Conservation (phyloP, 2,113 vertebrate genomes). For the Thalassoma bifasciatum region DNA sequence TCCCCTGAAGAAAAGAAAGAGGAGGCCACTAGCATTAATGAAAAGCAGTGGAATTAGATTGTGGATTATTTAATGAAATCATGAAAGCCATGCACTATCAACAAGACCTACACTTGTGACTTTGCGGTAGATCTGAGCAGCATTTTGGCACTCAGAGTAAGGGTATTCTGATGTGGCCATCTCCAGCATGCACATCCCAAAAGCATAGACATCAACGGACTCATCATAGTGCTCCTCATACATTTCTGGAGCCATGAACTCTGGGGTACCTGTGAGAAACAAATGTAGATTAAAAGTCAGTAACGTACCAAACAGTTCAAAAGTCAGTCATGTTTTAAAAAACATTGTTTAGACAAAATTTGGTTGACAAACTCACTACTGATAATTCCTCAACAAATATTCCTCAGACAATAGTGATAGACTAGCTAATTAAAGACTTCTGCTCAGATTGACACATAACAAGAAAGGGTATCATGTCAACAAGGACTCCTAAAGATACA, state of each 20-base stretch:
- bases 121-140: conserved; percentile 96
- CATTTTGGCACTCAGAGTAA: conserved; percentile 95
- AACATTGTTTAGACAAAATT: too few relatives aligned
- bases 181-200: conserved; percentile 97
- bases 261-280: conserved; percentile 87
- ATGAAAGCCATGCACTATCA: not conserved
- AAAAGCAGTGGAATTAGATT: not conserved
- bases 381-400: too few relatives aligned
- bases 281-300: conserved; percentile 23
- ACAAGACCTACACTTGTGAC: conserved; percentile 92
- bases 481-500: too few relatives aligned
- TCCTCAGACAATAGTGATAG: too few relatives aligned
- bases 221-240: conserved; percentile 96
- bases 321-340: too few relatives aligned
- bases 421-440: too few relatives aligned
- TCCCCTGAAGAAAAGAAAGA: conserved; percentile 83
- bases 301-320: conserved; percentile 17
- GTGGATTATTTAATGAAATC: not conserved
- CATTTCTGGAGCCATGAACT: conserved; percentile 98
- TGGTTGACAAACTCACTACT: too few relatives aligned
- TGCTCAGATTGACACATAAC: too few relatives aligned
- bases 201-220: conserved; percentile 94
- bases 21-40: not conserved
- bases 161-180: conserved; percentile 97
- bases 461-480: too few relatives aligned